Evolutionary conservation across 2,113 vertebrate genomes (phyloP).

Genomic region (Mus musculus): DNA sequence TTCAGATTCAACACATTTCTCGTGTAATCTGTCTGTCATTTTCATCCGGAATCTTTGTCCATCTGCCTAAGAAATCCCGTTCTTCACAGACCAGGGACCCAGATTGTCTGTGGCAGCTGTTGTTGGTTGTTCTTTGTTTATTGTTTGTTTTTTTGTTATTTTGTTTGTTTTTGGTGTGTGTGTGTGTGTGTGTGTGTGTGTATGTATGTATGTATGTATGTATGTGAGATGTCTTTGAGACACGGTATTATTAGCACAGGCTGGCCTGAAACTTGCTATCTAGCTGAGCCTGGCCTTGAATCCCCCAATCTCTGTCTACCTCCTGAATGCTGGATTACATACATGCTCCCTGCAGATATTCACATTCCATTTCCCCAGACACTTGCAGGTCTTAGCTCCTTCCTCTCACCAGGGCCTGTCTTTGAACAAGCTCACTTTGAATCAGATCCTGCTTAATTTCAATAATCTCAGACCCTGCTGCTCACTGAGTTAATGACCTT

Average conservation of each 20-base stretch:
- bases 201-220: neutral
- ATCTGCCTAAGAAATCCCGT: too few relatives aligned
- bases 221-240: too few relatives aligned
- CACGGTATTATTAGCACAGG: neutral
- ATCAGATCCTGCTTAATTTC: conserved; percentile 62
- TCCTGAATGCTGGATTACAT: neutral
- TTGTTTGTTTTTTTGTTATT: too few relatives aligned
- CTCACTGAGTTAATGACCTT: conserved; percentile 53
- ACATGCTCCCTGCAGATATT: neutral
- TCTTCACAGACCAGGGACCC: too few relatives aligned
- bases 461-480: conserved; percentile 53
- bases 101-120: too few relatives aligned
- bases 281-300: neutral
- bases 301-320: neutral
- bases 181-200: too few relatives aligned
- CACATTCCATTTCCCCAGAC: neutral
- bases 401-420: neutral
- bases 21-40: too few relatives aligned
- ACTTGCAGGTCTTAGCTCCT: neutral
- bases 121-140: too few relatives aligned
- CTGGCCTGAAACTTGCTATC: neutral
- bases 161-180: too few relatives aligned
- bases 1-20: too few relatives aligned
- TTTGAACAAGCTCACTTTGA: conserved; percentile 33
- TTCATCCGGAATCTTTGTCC: too few relatives aligned